Base-by-base conservation (phyloP, 2,888 invertebrate species). In the Spicauda simplicius region DNA sequence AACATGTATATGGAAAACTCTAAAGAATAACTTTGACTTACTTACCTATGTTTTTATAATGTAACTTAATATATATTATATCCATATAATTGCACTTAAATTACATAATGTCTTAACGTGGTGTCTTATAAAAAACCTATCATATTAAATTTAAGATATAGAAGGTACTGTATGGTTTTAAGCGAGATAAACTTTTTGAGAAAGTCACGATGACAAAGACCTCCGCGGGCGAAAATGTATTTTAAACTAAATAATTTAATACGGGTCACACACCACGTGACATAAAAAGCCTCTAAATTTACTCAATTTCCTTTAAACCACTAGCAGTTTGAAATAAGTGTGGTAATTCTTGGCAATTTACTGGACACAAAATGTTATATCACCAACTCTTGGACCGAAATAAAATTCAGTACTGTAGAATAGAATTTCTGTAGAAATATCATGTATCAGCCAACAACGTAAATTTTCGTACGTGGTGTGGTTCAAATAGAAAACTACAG, bases 391-490 rank as follows among this genome's bases (percentile, higher is more conserved):
- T 45, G 20, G 19, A 58, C 37, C 45, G 20, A 58, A 58, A 58
- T 58, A 58, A 58, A 58, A 58, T 58, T 41, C 41, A 37, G 33
- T 33, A 25, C 3, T 25, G 37, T 56, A 18, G 18, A 56, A 56
- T 37, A 33, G 33, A 33, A 33, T 33, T 56, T 37, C 37, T 18
- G 18, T 41, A 20, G 41, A 58, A 58, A 45, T 45, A 58, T 19
- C 45, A n/a, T 45, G 20, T 58, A 20, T 45, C 20, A 18, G 16
- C 18, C 18, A 58, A 45, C 37, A 58, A 45, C 57, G 57, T 45
- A 58, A 19, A 58, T 58, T 58, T 58, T 45, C 37, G 57, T 58
- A 58, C 45, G 41, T 45, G 45, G 41, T 58, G 19, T 41, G 45
- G 18, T 37, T 45, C 19, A 8, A 45, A 58, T 45, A 56, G 41